Evolutionary conservation across 30 jellyfish, hydroid and myxozoan genomes (phyloP).

Genomic region (Morbakka virulenta): DNA sequence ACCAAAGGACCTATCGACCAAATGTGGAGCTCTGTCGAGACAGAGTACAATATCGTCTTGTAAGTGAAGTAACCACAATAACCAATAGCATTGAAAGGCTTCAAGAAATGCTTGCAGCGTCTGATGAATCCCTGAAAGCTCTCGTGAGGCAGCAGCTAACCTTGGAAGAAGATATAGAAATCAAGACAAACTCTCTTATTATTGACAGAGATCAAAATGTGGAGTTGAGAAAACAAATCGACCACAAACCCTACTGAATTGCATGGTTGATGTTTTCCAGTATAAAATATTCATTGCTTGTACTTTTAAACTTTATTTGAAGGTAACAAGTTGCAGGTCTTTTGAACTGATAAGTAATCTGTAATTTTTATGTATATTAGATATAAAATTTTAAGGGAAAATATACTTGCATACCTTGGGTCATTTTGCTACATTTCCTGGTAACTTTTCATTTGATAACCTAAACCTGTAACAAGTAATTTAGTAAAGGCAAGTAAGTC

Average conservation of each 20-base stretch:
- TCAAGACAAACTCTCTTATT: slow-evolving; percentile 67
- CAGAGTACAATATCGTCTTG: slow-evolving; percentile 83
- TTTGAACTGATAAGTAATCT: no score
- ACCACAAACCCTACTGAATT: slow-evolving; percentile 33
- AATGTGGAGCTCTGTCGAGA: slow-evolving; percentile 92
- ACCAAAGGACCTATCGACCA: slow-evolving; percentile 82
- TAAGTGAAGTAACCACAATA: slow-evolving; percentile 79
- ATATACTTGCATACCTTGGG: no score
- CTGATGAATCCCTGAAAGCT: slow-evolving; percentile 74
- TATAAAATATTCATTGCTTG: no score
- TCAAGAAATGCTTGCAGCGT: slow-evolving; percentile 47
- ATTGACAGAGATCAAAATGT: slow-evolving; percentile 87
- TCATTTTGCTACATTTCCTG: no score
- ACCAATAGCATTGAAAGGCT: slow-evolving; percentile 69
- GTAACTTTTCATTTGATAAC: no score
- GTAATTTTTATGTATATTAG: no score
- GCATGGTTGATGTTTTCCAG: no score
- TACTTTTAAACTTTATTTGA: no score
- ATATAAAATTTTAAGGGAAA: no score
- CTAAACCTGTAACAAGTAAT: no score
- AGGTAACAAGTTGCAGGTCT: no score
- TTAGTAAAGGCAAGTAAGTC: no score
- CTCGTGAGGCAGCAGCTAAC: slow-evolving; percentile 68
- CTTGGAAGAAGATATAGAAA: slow-evolving; percentile 81
- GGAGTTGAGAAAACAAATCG: slow-evolving; percentile 69